A percentile compares a stretch with the other conserved stretches of the same genome.
Evolutionary conservation across 1,140 invertebrate genomes (phyloP).

Genomic region (Scaptomyza montana): DNA sequence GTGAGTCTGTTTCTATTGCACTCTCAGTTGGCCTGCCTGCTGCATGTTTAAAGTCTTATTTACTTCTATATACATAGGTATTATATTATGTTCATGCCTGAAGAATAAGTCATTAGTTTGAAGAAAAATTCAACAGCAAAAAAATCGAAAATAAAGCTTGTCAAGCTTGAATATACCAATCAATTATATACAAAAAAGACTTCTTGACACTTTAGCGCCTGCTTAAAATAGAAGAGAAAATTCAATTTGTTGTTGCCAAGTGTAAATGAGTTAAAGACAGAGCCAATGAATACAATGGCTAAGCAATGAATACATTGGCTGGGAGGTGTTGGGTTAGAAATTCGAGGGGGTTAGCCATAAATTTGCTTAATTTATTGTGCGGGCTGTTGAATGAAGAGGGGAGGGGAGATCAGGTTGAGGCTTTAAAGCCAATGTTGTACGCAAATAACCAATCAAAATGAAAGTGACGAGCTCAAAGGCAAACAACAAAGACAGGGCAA

Average conservation of each 20-base stretch:
- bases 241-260: slow-evolving; percentile 8
- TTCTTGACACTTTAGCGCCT: too few relatives aligned
- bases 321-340: neutral
- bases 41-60: too few relatives aligned
- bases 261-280: slow-evolving; percentile 8
- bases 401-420: slow-evolving; percentile 22
- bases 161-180: too few relatives aligned
- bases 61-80: too few relatives aligned
- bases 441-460: slow-evolving; percentile 35
- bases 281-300: slow-evolving; percentile 24
- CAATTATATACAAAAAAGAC: too few relatives aligned
- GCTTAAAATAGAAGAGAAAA: too few relatives aligned
- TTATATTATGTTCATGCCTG: too few relatives aligned
- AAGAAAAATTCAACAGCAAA: too few relatives aligned
- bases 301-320: slow-evolving; percentile 30
- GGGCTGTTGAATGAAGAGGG: slow-evolving; percentile 13
- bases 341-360: slow-evolving; percentile 50
- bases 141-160: too few relatives aligned
- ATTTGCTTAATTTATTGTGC: slow-evolving; percentile 81
- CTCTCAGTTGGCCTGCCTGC: too few relatives aligned
- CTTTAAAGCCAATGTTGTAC: slow-evolving; percentile 39
- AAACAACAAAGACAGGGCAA: slow-evolving; percentile 1
- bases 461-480: slow-evolving; percentile 21
- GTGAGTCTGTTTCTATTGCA: too few relatives aligned
- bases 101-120: too few relatives aligned